Evolutionary conservation across 1,140 invertebrate species (phyloP).

Genomic region (Drosophila mayri): DNA sequence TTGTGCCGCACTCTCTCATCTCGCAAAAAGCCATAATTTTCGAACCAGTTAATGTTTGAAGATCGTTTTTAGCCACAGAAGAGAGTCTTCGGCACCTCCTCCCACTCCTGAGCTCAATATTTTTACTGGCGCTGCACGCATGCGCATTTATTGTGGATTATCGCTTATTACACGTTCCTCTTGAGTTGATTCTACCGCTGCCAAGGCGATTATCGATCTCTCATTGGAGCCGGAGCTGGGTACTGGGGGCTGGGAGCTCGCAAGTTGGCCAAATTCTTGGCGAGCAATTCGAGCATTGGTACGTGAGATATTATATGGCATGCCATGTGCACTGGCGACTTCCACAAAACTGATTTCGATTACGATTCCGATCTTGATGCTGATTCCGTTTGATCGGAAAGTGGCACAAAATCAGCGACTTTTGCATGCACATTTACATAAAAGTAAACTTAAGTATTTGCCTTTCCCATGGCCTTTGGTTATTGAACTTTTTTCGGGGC

Average conservation of each 20-base stretch:
- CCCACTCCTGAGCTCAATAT: conserved; percentile 18
- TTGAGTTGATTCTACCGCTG: conserved; percentile 38
- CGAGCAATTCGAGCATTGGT: conserved; percentile 29
- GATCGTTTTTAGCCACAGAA: conserved; percentile 21
- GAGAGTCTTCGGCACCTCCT: conserved; percentile 17
- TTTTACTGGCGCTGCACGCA: conserved; percentile 59
- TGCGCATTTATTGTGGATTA: conserved; percentile 71
- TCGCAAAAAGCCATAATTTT: conserved; percentile 35
- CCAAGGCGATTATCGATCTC: conserved; percentile 53
- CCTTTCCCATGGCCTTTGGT: conserved; percentile 39
- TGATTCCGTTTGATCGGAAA: conserved; percentile 49
- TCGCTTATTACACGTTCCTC: conserved; percentile 56
- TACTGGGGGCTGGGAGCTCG: conserved; percentile 14
- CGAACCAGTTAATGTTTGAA: conserved; percentile 25
- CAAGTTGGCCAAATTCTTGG: conserved; percentile 38
- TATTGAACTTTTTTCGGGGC: conserved; percentile 18
- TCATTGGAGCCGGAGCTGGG: conserved; percentile 26
- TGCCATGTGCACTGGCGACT: conserved; percentile 36
- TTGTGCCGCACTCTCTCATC: conserved; percentile 4
- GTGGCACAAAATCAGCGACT: conserved; percentile 34
- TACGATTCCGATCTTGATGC: conserved; percentile 37
- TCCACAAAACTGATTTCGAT: conserved; percentile 44
- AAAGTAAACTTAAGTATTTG: conserved; percentile 22
- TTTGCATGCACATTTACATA: conserved; percentile 31
- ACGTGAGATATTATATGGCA: conserved; percentile 46